Percentiles rank a stretch among this genome's conserved stretches.
These are phyloP conservation scores for Xenopus borealis DNA, from an alignment of 2,113 vertebrate genomes.

Conservation along the genomic window DNA sequence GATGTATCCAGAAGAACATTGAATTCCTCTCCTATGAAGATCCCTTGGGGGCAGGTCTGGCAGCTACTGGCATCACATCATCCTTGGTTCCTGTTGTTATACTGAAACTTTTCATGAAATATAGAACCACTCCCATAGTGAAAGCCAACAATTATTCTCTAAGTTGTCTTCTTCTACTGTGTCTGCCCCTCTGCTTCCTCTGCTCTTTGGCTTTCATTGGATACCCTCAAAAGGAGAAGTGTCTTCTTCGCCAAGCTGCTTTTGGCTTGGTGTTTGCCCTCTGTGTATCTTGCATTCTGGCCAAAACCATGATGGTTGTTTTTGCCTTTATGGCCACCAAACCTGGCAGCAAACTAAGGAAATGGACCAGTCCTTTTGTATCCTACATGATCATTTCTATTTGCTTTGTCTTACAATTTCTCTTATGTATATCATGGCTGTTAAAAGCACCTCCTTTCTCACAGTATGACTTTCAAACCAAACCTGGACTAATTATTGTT, in stretches of 20 bases:
- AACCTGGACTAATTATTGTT: conserved; percentile 48
- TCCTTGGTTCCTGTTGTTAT: conserved; percentile 25
- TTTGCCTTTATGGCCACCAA: conserved; percentile 37
- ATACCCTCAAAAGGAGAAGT: conserved; percentile 8
- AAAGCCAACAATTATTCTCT: conserved; percentile 43
- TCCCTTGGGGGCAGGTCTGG: conserved; percentile 25
- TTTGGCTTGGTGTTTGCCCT: conserved; percentile 40
- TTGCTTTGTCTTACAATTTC: conserved; percentile 19
- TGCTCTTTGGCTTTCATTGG: conserved; percentile 26
- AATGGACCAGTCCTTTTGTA: conserved; percentile 18
- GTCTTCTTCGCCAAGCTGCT: conserved; percentile 22
- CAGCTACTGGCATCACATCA: not conserved
- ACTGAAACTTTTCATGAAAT: conserved; percentile 24
- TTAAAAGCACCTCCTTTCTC: conserved; percentile 47
- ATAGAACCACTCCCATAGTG: conserved; percentile 39
- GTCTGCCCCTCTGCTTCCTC: conserved; percentile 38
- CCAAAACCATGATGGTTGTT: conserved; percentile 43
- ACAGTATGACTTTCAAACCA: conserved; percentile 45
- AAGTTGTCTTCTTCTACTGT: conserved; percentile 34
- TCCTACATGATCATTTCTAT: conserved; percentile 16
- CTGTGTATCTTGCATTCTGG: conserved; percentile 42
- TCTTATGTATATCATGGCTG: conserved; percentile 45
- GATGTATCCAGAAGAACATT: conserved; percentile 27
- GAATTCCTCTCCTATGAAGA: conserved; percentile 35
- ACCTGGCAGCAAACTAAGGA: conserved; percentile 21